Evolutionary conservation across 2,113 vertebrate genomes (phyloP).

Genomic region (Calyptommatus sinebrachiatus): DNA sequence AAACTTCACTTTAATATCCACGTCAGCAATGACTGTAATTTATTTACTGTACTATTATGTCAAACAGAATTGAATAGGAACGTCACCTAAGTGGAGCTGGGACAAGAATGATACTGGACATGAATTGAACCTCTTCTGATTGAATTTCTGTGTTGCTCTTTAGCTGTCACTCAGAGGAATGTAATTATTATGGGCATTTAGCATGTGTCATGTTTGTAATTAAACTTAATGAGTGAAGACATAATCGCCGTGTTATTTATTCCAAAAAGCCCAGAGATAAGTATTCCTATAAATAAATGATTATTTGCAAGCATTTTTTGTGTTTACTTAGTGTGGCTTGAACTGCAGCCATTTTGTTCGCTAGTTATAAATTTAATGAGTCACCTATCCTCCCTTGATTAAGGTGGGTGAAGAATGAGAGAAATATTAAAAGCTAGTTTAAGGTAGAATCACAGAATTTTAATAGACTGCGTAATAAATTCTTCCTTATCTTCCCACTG

Average conservation of each 20-base stretch:
- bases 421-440: constrained; percentile 21
- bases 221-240: constrained; percentile 47
- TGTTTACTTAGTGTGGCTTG: constrained; percentile 42
- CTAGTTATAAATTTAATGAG: constrained; percentile 26
- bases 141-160: constrained; percentile 43
- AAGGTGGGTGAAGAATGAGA: not conserved
- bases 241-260: constrained; percentile 41
- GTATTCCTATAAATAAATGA: constrained; percentile 47
- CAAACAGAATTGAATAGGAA: not conserved
- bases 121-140: constrained; percentile 43
- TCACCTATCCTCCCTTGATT: not conserved
- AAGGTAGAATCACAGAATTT: not conserved
- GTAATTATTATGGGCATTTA: constrained; percentile 61
- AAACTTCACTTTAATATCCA: not conserved
- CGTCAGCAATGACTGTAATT: not conserved
- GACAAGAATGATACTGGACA: constrained; percentile 31
- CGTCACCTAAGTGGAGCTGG: not conserved
- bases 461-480: constrained; percentile 32
- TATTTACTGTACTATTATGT: not conserved
- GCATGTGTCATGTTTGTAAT: constrained; percentile 48
- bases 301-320: constrained; percentile 21
- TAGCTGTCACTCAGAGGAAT: constrained; percentile 45
- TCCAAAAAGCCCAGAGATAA: constrained; percentile 52
- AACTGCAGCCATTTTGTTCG: constrained; percentile 50
- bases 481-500: constrained; percentile 33